Evolutionary conservation across 2,888 invertebrate genomes (phyloP).

Genomic region (Drosophila emarginata): DNA sequence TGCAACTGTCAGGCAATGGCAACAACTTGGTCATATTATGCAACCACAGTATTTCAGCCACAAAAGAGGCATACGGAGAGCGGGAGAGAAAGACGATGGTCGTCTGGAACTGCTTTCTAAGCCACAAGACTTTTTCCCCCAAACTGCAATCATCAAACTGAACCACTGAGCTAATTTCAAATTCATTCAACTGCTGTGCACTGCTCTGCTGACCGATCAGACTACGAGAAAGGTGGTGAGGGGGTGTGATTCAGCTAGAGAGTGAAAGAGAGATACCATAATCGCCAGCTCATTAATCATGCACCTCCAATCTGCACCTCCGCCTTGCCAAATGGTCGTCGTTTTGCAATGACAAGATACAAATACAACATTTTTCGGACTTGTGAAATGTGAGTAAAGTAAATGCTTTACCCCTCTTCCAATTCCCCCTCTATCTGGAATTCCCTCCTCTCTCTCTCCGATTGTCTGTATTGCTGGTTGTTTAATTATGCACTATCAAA

Average conservation of each 20-base stretch:
- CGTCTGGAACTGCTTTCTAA: slow-evolving; percentile 61
- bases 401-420: slow-evolving; percentile 7
- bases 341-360: slow-evolving; percentile 67
- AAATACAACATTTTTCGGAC: slow-evolving; percentile 24
- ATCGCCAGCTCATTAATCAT: slow-evolving; percentile 66
- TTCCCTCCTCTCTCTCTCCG: background rate
- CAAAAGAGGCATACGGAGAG: slow-evolving; percentile 28
- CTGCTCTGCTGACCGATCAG: slow-evolving; percentile 35
- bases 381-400: slow-evolving; percentile 53
- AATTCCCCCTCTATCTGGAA: background rate
- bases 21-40: slow-evolving; percentile 64
- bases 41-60: slow-evolving; percentile 58
- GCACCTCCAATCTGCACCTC: slow-evolving; percentile 39
- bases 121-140: slow-evolving; percentile 39
- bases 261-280: background rate
- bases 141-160: slow-evolving; percentile 9
- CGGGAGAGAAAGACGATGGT: slow-evolving; percentile 25
- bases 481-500: slow-evolving; percentile 59
- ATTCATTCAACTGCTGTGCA: slow-evolving; percentile 74
- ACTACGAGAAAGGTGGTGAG: background rate
- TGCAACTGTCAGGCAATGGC: slow-evolving; percentile 65
- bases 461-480: background rate
- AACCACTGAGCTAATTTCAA: slow-evolving; percentile 67
- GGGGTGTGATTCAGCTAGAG: background rate
- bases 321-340: slow-evolving; percentile 44